Percentiles rank a stretch among this genome's conserved stretches.
Conservation (phyloP, 2,888 invertebrate species). For the Poecilus cupreus region DNA sequence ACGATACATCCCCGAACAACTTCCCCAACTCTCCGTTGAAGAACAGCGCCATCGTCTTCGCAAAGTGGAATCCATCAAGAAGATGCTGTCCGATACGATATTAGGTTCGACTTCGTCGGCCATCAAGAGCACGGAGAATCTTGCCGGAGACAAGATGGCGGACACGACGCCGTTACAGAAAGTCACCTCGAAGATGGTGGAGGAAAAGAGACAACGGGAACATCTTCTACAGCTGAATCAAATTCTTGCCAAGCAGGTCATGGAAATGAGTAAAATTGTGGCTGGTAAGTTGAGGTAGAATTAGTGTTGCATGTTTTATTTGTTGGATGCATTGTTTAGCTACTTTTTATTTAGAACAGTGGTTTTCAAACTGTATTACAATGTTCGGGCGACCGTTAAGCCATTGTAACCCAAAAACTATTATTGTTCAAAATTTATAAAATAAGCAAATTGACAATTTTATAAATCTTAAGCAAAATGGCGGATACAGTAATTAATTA, state of each 20-base stretch:
- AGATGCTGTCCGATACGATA: conserved; percentile 87
- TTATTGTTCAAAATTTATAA: no score
- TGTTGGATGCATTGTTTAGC: conserved; percentile 49
- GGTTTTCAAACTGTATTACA: conserved; percentile 58
- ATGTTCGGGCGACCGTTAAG: background rate
- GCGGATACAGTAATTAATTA: no score
- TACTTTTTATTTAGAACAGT: conserved; percentile 60
- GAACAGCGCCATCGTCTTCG: conserved; percentile 88
- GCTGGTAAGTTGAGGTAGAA: conserved; percentile 82
- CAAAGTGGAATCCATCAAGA: conserved; percentile 93
- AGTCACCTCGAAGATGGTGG: conserved; percentile 73
- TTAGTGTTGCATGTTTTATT: conserved; percentile 47
- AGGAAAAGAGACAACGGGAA: conserved; percentile 91
- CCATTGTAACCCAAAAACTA: no score
- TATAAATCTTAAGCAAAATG: no score
- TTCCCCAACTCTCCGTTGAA: conserved; percentile 89
- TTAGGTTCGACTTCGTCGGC: conserved; percentile 67
- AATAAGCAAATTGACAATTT: no score
- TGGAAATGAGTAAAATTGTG: conserved; percentile 95
- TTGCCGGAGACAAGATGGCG: background rate
- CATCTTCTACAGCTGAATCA: conserved; percentile 93
- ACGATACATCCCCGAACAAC: conserved; percentile 92
- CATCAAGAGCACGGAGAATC: background rate
- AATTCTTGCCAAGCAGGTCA: conserved; percentile 93
- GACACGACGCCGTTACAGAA: background rate